Conservation (phyloP, 2,113 vertebrate species). For the Chaetura pelagica region DNA sequence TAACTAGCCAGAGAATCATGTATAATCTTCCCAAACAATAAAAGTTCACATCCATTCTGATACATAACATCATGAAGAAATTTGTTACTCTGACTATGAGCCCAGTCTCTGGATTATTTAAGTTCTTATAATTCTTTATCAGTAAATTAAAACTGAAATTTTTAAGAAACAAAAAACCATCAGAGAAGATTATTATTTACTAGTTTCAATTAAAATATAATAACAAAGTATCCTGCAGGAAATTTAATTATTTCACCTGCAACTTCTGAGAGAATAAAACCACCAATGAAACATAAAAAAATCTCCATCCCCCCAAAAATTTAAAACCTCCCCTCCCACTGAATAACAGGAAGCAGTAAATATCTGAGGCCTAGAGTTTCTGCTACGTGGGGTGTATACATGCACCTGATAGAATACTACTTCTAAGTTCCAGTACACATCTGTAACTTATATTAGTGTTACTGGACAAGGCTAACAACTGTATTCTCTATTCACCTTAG, state of each 20-base stretch:
- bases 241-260: not conserved
- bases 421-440: not conserved
- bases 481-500: not conserved
- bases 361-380: not conserved
- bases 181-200: not conserved
- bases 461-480: not conserved
- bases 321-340: not conserved
- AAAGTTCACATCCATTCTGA: not conserved
- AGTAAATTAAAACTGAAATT: not conserved
- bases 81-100: not conserved
- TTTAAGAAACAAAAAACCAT: not conserved
- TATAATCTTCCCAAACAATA: not conserved
- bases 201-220: not conserved
- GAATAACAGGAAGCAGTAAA: not conserved
- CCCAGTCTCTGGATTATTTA: not conserved
- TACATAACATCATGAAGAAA: not conserved
- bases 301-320: fast-evolving
- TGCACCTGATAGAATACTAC: not conserved
- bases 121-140: not conserved
- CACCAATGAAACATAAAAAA: not conserved
- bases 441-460: not conserved
- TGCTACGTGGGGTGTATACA: fast-evolving
- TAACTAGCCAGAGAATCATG: not conserved
- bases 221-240: not conserved
- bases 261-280: not conserved